These are phyloP conservation scores for Glaucopsyche alexis DNA, from an alignment of 2,888 invertebrate genomes.

Conservation along the genomic window DNA sequence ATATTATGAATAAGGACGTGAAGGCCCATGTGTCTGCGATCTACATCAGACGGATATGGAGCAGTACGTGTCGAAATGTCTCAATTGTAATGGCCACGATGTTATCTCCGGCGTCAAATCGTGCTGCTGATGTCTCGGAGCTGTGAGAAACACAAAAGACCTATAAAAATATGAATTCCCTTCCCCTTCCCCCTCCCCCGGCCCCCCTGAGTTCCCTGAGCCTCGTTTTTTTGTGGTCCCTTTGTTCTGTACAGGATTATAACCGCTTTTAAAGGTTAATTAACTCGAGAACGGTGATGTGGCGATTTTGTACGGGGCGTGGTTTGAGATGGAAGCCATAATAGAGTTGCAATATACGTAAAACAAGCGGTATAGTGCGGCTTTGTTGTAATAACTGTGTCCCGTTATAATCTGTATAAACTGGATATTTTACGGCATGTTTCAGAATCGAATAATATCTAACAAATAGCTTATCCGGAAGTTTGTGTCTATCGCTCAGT, in stretches of 20 bases:
- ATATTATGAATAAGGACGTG: neutral
- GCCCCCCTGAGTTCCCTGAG: conserved; percentile 71
- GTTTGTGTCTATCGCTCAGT: no score
- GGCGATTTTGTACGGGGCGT: conserved; percentile 55
- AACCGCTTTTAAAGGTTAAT: conserved; percentile 70
- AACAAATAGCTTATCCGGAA: no score
- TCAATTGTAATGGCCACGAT: conserved; percentile 70
- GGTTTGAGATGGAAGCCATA: conserved; percentile 28
- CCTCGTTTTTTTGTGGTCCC: conserved; percentile 65
- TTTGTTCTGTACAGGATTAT: conserved; percentile 67
- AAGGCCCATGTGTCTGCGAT: neutral
- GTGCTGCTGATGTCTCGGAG: conserved; percentile 73
- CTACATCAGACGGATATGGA: conserved; percentile 55
- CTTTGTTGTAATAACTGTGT: neutral
- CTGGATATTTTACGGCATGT: no score
- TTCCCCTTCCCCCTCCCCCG: conserved; percentile 64
- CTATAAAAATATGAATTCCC: conserved; percentile 73
- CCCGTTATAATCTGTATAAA: conserved; percentile 8
- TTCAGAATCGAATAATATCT: no score
- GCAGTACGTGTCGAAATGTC: conserved; percentile 72
- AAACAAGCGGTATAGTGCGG: neutral
- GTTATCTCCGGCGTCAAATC: conserved; percentile 73
- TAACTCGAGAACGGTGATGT: conserved; percentile 68
- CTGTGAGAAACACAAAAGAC: conserved; percentile 77
- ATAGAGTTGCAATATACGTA: conserved; percentile 28